Evolutionary conservation across 2,888 invertebrate genomes (phyloP).

Genomic region (Danaus chrysippus): DNA sequence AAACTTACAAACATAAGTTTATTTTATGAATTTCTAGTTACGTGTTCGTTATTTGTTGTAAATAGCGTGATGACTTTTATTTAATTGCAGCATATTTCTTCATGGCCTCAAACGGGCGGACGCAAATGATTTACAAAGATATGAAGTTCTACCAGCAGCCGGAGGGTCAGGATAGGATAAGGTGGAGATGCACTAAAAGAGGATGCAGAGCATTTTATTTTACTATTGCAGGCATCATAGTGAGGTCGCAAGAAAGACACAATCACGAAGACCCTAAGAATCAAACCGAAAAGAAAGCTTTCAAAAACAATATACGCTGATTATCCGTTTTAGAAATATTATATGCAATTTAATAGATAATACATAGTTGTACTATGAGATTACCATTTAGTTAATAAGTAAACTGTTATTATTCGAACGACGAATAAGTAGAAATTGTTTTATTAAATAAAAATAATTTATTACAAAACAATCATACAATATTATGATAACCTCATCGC

Average conservation of each 20-base stretch:
- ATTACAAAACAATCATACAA: too few relatives aligned
- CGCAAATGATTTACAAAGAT: slow-evolving; percentile 42
- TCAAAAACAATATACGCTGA: not conserved
- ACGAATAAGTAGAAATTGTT: too few relatives aligned
- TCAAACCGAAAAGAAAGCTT: slow-evolving; percentile 13
- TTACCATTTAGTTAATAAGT: too few relatives aligned
- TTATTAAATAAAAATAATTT: too few relatives aligned
- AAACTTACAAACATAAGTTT: not conserved
- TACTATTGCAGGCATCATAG: slow-evolving; percentile 34
- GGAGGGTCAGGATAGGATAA: slow-evolving; percentile 35
- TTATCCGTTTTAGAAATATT: too few relatives aligned
- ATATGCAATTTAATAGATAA: too few relatives aligned
- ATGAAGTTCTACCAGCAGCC: slow-evolving; percentile 44
- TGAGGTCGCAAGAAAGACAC: slow-evolving; percentile 35
- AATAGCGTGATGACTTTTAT: not conserved
- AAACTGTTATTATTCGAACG: too few relatives aligned
- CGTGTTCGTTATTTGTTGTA: not conserved
- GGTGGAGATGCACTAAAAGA: slow-evolving; percentile 48
- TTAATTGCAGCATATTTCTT: slow-evolving; percentile 33
- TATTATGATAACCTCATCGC: too few relatives aligned
- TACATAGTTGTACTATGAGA: too few relatives aligned
- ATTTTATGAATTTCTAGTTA: not conserved
- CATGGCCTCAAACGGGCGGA: slow-evolving; percentile 36
- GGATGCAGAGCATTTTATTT: slow-evolving; percentile 43
- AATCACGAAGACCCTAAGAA: slow-evolving; percentile 28